phyloP scores from a whole-genome alignment of 2,797 vertebrate species.

The Sphenodon punctatus region DNA sequence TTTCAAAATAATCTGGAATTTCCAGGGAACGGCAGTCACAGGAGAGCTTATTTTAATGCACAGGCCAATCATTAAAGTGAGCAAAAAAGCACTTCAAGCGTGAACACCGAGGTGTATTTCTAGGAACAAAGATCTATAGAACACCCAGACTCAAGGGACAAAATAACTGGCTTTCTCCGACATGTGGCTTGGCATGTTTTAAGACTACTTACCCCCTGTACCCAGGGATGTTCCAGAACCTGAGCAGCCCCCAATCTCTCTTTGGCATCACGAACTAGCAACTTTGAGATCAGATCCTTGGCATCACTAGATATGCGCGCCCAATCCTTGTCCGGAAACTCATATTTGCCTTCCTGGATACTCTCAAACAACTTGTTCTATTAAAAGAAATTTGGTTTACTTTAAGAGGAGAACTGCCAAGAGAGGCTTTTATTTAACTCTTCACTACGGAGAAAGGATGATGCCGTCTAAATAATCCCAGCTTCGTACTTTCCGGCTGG shows the following conservation, averaged over 20 bases:
- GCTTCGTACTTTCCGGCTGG: not conserved
- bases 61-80: constrained; percentile 20
- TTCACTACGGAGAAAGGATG: not conserved
- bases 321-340: constrained; percentile 85
- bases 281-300: constrained; percentile 83
- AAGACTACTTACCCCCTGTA: constrained; percentile 91
- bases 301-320: constrained; percentile 78
- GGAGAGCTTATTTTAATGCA: constrained; percentile 32
- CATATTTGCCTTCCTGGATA: constrained; percentile 84
- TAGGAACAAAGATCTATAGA: constrained; percentile 1
- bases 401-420: not conserved
- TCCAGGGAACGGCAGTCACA: constrained; percentile 10
- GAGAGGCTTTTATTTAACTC: not conserved
- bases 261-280: constrained; percentile 81
- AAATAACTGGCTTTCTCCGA: not conserved
- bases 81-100: not conserved
- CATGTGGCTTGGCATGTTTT: no score
- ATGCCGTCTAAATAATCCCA: not conserved
- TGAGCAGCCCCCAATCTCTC: constrained; percentile 81
- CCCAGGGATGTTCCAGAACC: constrained; percentile 89
- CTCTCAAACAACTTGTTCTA: constrained; percentile 84
- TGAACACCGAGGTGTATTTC: constrained; percentile 27
- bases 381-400: not conserved
- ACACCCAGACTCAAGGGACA: not conserved
- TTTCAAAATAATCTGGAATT: not conserved